Percentiles rank a stretch among this genome's conserved stretches.
Conservation (phyloP, 2,113 vertebrate species). For the Indicator maculatus region DNA sequence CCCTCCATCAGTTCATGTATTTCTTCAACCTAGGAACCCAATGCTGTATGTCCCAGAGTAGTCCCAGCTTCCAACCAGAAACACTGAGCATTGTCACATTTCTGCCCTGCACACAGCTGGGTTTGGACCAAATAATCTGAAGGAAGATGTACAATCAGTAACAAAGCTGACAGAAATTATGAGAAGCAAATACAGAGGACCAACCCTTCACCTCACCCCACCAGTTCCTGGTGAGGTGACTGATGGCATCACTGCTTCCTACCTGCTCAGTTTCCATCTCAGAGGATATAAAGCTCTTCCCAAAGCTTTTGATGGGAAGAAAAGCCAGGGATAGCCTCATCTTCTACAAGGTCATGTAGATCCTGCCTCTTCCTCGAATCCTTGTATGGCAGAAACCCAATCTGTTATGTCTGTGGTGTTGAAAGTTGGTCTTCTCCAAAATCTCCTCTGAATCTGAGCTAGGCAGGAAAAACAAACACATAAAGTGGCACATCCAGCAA, state of each 20-base stretch:
- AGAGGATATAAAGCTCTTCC: neutral
- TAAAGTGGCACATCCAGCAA: neutral
- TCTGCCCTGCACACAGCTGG: neutral
- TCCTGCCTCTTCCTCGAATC: neutral
- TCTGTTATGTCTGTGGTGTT: neutral
- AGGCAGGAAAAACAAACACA: neutral
- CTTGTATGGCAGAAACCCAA: neutral
- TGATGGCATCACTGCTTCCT: neutral
- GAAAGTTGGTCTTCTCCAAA: neutral
- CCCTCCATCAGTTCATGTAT: neutral
- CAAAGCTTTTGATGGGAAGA: neutral
- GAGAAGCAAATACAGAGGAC: neutral
- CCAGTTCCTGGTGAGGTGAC: neutral
- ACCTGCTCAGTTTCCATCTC: neutral
- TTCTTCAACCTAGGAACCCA: neutral
- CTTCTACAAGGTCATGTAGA: neutral
- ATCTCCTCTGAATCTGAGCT: neutral
- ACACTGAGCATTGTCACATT: neutral
- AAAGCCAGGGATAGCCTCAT: neutral
- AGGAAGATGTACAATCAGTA: neutral
- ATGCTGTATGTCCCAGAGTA: neutral
- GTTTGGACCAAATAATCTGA: neutral
- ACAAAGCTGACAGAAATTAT: neutral
- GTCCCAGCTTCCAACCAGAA: neutral
- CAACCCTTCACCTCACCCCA: neutral